phyloP scores from a whole-genome alignment of 2,888 invertebrate species.

The Papilio protenor region DNA sequence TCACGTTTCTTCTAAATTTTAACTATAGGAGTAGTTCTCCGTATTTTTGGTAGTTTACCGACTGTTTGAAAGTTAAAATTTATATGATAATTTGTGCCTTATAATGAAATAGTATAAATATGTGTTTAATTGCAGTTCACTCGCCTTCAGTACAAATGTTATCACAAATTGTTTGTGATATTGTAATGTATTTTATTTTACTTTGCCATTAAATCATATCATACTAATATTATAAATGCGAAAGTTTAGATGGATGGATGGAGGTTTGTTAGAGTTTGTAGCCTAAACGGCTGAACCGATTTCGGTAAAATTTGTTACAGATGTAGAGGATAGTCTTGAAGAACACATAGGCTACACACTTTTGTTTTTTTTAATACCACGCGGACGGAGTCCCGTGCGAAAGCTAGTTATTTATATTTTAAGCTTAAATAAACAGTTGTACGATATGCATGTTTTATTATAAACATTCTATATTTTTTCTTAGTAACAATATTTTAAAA shows the following conservation, averaged over 20 bases:
- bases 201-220: conserved; percentile 57
- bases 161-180: conserved; percentile 63
- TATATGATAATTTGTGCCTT: conserved; percentile 27
- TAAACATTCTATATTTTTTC: too few species aligned
- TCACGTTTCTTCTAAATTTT: too few species aligned
- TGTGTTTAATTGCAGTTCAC: conserved; percentile 48
- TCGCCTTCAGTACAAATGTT: conserved; percentile 75
- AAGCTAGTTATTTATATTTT: conserved; percentile 54
- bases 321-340: too few species aligned
- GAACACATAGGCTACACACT: too few species aligned
- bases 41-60: not conserved
- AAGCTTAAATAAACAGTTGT: conserved; percentile 56
- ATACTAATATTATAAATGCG: too few species aligned
- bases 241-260: too few species aligned
- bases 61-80: not conserved
- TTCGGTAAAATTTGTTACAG: too few species aligned
- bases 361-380: too few species aligned
- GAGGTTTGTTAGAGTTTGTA: too few species aligned
- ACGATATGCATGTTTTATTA: conserved; percentile 23
- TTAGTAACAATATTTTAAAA: too few species aligned
- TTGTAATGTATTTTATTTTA: conserved; percentile 51
- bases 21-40: not conserved
- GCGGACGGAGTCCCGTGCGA: too few species aligned
- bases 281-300: too few species aligned
- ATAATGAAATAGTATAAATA: not conserved